phyloP scores from a whole-genome alignment of 1,140 invertebrate genomes.

The Drosophila asahinai region DNA sequence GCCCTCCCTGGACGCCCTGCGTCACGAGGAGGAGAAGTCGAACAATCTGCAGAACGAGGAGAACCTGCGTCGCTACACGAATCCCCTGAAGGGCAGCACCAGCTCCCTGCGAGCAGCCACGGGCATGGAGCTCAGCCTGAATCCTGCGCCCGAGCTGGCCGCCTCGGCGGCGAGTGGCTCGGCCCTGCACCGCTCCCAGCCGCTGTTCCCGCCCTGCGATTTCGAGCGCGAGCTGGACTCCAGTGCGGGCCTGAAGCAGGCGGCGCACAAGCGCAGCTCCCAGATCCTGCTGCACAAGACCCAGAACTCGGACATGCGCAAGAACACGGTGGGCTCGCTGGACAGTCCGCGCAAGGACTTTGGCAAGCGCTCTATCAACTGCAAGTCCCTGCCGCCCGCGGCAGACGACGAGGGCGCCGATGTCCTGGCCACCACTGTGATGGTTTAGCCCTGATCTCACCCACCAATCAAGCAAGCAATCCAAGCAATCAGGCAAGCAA shows the following conservation, averaged over 20 bases:
- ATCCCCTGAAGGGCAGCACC: slow-evolving; percentile 85
- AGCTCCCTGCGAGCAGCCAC: slow-evolving; percentile 80
- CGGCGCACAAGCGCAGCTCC: slow-evolving; percentile 85
- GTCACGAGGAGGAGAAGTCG: slow-evolving; percentile 93
- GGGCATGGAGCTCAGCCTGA: slow-evolving; percentile 86
- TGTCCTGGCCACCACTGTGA: slow-evolving; percentile 86
- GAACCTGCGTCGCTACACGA: slow-evolving; percentile 90
- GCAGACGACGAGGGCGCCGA: slow-evolving; percentile 85
- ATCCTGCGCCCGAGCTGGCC: slow-evolving; percentile 85
- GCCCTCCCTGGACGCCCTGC: slow-evolving; percentile 86
- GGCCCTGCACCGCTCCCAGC: slow-evolving; percentile 88
- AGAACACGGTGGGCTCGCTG: slow-evolving; percentile 91
- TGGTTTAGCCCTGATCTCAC: slow-evolving; percentile 85
- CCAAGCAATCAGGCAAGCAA: slow-evolving; percentile 27
- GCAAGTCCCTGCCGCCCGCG: slow-evolving; percentile 85
- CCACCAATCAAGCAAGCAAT: slow-evolving; percentile 31
- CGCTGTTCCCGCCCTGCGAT: slow-evolving; percentile 86
- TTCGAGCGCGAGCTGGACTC: slow-evolving; percentile 77
- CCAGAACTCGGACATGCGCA: slow-evolving; percentile 91
- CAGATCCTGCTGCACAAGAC: slow-evolving; percentile 90
- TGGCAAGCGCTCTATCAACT: slow-evolving; percentile 88
- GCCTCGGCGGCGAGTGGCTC: slow-evolving; percentile 86
- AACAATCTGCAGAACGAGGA: slow-evolving; percentile 96
- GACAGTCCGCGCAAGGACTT: slow-evolving; percentile 92
- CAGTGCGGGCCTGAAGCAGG: slow-evolving; percentile 67